These are phyloP conservation scores for Platygyra sinensis DNA, from an alignment of 64 coral and sea anemone species.

Conservation along the genomic window DNA sequence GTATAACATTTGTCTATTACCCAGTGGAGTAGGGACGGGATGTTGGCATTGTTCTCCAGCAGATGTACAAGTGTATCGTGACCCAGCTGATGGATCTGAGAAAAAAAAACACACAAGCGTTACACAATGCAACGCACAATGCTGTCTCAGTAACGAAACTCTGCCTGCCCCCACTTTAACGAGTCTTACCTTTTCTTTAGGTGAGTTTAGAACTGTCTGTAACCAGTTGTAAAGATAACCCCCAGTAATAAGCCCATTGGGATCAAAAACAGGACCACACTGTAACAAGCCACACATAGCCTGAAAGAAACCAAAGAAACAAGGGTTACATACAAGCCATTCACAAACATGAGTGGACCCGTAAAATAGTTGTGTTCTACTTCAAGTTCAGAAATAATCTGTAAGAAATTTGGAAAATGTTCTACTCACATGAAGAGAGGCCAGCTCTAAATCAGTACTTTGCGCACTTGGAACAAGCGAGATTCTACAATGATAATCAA, in stretches of 20 bases:
- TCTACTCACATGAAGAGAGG: slow-evolving; percentile 83
- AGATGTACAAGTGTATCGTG: slow-evolving; percentile 80
- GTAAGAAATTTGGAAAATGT: background rate
- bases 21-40: slow-evolving; percentile 85
- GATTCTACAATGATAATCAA: slow-evolving; percentile 49
- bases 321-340: background rate
- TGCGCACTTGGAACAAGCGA: slow-evolving; percentile 86
- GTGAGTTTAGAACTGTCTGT: slow-evolving; percentile 83
- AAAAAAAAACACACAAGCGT: background rate
- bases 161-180: background rate
- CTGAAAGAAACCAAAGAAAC: slow-evolving; percentile 39
- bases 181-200: slow-evolving; percentile 84
- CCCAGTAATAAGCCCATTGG: slow-evolving; percentile 59
- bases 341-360: too few species aligned
- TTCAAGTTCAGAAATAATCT: too few species aligned
- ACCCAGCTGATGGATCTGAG: slow-evolving; percentile 87
- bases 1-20: slow-evolving; percentile 98
- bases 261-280: slow-evolving; percentile 92
- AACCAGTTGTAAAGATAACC: slow-evolving; percentile 96
- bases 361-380: too few species aligned
- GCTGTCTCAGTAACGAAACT: too few species aligned
- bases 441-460: slow-evolving; percentile 95
- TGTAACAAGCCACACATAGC: slow-evolving; percentile 91
- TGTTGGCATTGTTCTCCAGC: slow-evolving; percentile 84
- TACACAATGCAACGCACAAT: background rate